Evolutionary conservation across 2,113 vertebrate species (phyloP).

Genomic region (Limnothrissa miodon): DNA sequence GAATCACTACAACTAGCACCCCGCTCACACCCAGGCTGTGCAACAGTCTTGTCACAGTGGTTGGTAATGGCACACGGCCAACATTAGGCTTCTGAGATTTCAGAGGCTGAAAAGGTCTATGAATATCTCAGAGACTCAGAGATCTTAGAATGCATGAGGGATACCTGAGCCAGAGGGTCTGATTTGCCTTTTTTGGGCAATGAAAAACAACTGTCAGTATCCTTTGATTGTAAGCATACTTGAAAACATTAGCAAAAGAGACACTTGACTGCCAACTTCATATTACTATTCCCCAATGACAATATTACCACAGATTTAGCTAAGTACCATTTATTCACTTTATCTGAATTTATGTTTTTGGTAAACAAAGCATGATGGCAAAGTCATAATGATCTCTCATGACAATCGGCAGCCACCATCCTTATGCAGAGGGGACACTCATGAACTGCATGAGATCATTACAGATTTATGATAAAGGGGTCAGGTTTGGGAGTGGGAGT

Average conservation of each 20-base stretch:
- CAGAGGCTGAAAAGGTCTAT: background rate
- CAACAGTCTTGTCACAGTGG: constrained; percentile 15
- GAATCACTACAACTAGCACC: background rate
- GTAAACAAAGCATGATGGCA: background rate
- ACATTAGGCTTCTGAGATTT: background rate
- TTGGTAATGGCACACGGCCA: background rate
- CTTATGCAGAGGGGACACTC: background rate
- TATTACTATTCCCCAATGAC: background rate
- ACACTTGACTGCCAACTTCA: background rate
- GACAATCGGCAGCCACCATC: background rate
- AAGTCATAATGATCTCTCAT: background rate
- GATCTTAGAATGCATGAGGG: background rate
- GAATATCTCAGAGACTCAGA: background rate
- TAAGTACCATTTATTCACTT: background rate
- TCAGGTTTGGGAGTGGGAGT: background rate
- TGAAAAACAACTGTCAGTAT: background rate
- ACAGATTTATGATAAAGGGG: background rate
- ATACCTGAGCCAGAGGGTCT: background rate
- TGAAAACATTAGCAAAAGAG: background rate
- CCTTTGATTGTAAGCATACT: background rate
- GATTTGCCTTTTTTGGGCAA: background rate
- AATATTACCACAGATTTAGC: background rate
- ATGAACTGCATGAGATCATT: background rate
- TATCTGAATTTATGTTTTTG: background rate
- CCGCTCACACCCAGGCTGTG: background rate